A percentile compares a stretch with the other conserved stretches of the same genome.
Evolutionary conservation across 2,797 vertebrate species (phyloP).

Genomic region (Paguma larvata): DNA sequence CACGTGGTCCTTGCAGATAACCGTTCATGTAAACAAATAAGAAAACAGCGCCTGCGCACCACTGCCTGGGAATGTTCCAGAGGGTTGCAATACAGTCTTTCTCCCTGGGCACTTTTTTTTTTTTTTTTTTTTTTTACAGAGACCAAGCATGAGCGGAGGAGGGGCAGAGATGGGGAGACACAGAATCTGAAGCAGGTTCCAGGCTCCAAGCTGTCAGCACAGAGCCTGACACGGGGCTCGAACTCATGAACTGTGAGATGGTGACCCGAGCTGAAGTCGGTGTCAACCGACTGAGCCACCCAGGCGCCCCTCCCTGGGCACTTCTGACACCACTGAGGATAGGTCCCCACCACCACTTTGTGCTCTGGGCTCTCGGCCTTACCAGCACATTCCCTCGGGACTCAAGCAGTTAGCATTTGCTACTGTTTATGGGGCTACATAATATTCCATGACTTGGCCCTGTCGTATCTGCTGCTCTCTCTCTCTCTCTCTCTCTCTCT

Average conservation of each 20-base stretch:
- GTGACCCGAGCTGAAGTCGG: no score
- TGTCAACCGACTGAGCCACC: no score
- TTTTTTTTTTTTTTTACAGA: no score
- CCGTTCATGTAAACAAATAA: neutral
- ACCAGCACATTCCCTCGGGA: neutral
- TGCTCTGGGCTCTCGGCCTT: neutral
- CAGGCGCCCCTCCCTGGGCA: neutral
- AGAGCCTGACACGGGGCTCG: no score
- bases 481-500: neutral
- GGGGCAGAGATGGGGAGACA: no score
- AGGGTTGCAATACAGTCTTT: neutral
- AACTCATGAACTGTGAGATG: no score
- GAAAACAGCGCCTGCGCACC: neutral
- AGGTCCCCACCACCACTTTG: neutral
- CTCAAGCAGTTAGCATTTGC: neutral
- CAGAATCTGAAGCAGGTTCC: no score
- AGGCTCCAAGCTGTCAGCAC: no score
- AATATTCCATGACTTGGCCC: neutral
- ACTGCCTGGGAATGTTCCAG: neutral
- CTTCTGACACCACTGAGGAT: neutral
- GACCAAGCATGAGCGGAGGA: no score
- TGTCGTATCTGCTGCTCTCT: neutral
- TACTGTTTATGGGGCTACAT: neutral
- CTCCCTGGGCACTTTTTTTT: neutral
- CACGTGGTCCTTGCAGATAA: neutral